phyloP scores from a whole-genome alignment of 2,797 vertebrate species.

The Neostethus bicornis region DNA sequence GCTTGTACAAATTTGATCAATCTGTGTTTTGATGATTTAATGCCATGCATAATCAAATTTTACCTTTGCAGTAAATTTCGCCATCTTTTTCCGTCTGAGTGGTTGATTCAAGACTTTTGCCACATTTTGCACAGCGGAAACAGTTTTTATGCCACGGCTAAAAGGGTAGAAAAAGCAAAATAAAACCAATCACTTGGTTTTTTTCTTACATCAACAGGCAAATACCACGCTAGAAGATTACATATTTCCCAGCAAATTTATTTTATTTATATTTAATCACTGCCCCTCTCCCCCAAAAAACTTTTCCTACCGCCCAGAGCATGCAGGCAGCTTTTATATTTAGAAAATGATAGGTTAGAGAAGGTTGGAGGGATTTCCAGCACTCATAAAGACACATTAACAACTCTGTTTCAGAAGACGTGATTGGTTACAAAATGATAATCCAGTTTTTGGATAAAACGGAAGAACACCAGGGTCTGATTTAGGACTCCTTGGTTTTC shows the following conservation, averaged over 20 bases:
- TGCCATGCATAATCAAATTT: constrained; percentile 16
- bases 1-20: too few species aligned
- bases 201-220: too few species aligned
- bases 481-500: neutral
- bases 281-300: constrained; percentile 18
- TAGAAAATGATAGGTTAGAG: constrained; percentile 15
- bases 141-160: constrained; percentile 97
- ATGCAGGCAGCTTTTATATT: constrained; percentile 13
- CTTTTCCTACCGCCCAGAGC: neutral
- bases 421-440: constrained; percentile 32
- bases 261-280: neutral
- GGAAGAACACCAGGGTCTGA: too few species aligned
- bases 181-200: too few species aligned
- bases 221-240: too few species aligned
- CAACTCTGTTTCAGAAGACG: constrained; percentile 22
- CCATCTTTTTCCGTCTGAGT: constrained; percentile 95
- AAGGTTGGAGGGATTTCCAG: constrained; percentile 10
- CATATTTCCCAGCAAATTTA: too few species aligned
- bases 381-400: constrained; percentile 31
- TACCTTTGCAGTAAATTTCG: constrained; percentile 98
- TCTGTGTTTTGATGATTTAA: too few species aligned
- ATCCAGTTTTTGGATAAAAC: neutral
- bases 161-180: constrained; percentile 11
- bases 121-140: constrained; percentile 95
- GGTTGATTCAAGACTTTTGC: constrained; percentile 94